Conservation (phyloP, 2,113 vertebrate genomes). For the Laticauda laticaudata region DNA sequence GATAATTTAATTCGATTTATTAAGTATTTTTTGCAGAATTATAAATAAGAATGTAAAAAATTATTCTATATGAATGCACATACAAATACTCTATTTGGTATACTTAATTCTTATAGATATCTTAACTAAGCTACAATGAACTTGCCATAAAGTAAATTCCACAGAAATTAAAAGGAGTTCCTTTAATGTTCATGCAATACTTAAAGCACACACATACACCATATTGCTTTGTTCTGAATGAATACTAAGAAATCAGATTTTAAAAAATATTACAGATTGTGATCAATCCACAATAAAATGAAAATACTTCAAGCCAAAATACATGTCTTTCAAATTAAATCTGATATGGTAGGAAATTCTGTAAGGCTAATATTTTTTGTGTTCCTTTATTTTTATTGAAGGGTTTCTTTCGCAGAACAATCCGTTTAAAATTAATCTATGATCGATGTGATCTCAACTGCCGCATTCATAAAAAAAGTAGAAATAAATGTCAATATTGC, state of each 20-base stretch:
- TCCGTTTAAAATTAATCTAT: slow-evolving; percentile 93
- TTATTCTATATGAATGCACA: neutral
- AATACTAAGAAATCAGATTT: neutral
- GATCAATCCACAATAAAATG: neutral
- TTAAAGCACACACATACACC: neutral
- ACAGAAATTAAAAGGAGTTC: neutral
- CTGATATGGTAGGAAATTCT: neutral
- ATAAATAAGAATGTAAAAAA: neutral
- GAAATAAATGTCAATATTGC: slow-evolving; percentile 99
- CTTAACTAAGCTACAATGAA: neutral
- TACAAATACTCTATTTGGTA: neutral
- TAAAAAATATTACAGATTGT: neutral
- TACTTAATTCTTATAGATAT: neutral
- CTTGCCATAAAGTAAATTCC: neutral
- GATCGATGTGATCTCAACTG: slow-evolving; percentile 95
- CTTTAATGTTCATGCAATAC: neutral
- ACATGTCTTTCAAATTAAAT: neutral
- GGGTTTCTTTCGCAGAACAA: slow-evolving; percentile 97
- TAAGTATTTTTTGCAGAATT: neutral
- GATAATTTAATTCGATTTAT: neutral
- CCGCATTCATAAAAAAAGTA: slow-evolving; percentile 97
- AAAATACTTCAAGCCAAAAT: neutral
- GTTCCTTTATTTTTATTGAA: slow-evolving; percentile 47
- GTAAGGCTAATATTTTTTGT: neutral
- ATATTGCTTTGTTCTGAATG: neutral